Evolutionary conservation across 2,113 vertebrate genomes (phyloP), one percentile per base, ranked within the genome.

Genomic region (Prunella himalayana): DNA sequence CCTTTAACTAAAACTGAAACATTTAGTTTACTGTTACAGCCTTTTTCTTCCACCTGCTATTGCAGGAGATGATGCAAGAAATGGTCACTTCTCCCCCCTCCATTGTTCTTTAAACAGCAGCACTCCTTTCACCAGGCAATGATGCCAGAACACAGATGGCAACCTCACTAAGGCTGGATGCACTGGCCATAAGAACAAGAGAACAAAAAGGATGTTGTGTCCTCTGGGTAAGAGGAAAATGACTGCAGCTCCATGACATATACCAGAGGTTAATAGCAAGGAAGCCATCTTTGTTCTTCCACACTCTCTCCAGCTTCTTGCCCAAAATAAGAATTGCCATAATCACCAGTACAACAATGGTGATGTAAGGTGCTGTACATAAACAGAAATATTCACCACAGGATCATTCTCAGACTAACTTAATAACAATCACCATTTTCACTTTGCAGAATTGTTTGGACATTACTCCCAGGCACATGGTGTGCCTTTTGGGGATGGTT

Each of bases 101-200:
- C 20, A 37, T 15, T 63, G 53, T 13, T 59, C 33, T 56, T 42
- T 24, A n/a, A 50, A 70, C 11, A 42, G 19, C 56, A 94, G 66
- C 61, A 63, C 23, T 77, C 22, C 45, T 86, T 56, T 76, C 47
- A 51, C 20, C 25, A 10, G 31, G 33, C 9, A 56, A 61, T 47
- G 33, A 66, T 13, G 27, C 21, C 37, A 89, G 20, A 51, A 50
- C 42, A 70, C 28, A 80, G 41, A 61, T 4, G 13, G n/a, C 12
- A 83, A 57, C 18, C 13, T 39, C 82, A 47, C 27, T 16, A 44
- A 82, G 15, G 27, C 30, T 24, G 28, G 28, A 69, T 42, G 24
- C 15, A 25, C 1, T 7, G 57, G 51, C 35, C 47, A 33, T 1
- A 5, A 54, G 45, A 6, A 4, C 37, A 57, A 83, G 37, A 0